Evolutionary conservation across 1,140 invertebrate species (phyloP).

Genomic region (Stenopsyche tienmushanensis): DNA sequence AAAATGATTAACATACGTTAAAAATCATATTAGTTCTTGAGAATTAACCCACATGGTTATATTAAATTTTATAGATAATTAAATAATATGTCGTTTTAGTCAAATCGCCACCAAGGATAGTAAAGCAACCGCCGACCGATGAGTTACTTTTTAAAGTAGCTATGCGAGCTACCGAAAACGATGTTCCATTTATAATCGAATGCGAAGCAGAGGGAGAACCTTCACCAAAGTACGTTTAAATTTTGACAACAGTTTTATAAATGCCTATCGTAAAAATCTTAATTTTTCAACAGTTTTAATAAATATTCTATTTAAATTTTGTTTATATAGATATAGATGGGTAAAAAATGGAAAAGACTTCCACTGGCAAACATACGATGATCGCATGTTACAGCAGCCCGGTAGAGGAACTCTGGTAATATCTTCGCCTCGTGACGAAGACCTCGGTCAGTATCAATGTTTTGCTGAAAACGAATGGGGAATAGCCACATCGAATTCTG

Average conservation of each 20-base stretch:
- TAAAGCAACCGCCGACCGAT: slow-evolving; percentile 87
- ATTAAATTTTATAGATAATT: neutral
- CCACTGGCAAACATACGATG: slow-evolving; percentile 87
- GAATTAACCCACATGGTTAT: no score
- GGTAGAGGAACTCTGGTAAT: slow-evolving; percentile 90
- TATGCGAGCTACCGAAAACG: slow-evolving; percentile 75
- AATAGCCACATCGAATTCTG: slow-evolving; percentile 89
- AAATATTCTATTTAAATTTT: neutral
- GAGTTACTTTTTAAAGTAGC: slow-evolving; percentile 90
- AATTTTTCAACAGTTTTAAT: neutral
- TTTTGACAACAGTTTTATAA: neutral
- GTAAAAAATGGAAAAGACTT: slow-evolving; percentile 93
- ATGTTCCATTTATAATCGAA: slow-evolving; percentile 92
- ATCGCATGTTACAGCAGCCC: slow-evolving; percentile 89
- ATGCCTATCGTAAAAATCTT: neutral
- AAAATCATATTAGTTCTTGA: no score
- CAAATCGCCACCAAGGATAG: slow-evolving; percentile 83
- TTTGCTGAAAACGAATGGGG: slow-evolving; percentile 95
- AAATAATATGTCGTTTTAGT: slow-evolving; percentile 53
- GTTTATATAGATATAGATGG: slow-evolving; percentile 81
- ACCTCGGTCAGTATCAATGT: slow-evolving; percentile 96
- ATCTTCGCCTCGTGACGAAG: slow-evolving; percentile 83
- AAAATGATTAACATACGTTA: no score
- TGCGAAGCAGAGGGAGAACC: slow-evolving; percentile 93
- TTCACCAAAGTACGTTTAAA: slow-evolving; percentile 72